These are phyloP conservation scores for Lochmaea crataegi DNA, from an alignment of 2,888 invertebrate genomes.

Conservation along the genomic window DNA sequence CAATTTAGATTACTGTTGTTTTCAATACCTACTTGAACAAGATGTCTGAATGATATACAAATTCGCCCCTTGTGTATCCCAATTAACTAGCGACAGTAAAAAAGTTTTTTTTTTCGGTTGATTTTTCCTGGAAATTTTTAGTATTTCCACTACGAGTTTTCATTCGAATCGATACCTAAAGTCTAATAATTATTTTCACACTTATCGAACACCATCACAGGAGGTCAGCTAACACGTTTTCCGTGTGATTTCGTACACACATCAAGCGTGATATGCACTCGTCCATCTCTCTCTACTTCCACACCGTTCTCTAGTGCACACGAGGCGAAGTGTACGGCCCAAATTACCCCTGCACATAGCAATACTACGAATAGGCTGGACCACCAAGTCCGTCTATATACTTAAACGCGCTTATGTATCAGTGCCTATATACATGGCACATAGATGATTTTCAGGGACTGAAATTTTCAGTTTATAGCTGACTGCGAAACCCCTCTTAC, in stretches of 20 bases:
- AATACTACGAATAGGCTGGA: slow-evolving; percentile 51
- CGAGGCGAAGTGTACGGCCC: slow-evolving; percentile 40
- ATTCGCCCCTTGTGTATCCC: neutral
- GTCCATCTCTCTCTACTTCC: slow-evolving; percentile 44
- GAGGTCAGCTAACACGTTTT: slow-evolving; percentile 50
- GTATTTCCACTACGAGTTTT: slow-evolving; percentile 6
- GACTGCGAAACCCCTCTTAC: slow-evolving; percentile 65
- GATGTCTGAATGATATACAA: neutral
- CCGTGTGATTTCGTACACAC: slow-evolving; percentile 51
- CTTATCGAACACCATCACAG: slow-evolving; percentile 48
- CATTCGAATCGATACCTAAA: slow-evolving; percentile 40
- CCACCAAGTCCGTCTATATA: slow-evolving; percentile 50
- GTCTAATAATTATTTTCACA: slow-evolving; percentile 53
- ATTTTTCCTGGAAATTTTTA: slow-evolving; percentile 16
- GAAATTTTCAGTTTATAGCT: slow-evolving; percentile 66
- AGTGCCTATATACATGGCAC: slow-evolving; percentile 46
- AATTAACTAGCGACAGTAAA: neutral
- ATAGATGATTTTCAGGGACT: slow-evolving; percentile 49
- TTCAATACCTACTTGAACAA: too few species aligned
- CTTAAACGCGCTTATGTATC: slow-evolving; percentile 38
- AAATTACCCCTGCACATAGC: slow-evolving; percentile 47
- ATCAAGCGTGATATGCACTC: slow-evolving; percentile 48
- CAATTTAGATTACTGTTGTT: too few species aligned
- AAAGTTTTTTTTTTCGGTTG: neutral
- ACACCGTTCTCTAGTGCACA: slow-evolving; percentile 39